These are phyloP conservation scores for Stegodyphus dumicola DNA, from an alignment of 1,140 invertebrate species.

Conservation along the genomic window DNA sequence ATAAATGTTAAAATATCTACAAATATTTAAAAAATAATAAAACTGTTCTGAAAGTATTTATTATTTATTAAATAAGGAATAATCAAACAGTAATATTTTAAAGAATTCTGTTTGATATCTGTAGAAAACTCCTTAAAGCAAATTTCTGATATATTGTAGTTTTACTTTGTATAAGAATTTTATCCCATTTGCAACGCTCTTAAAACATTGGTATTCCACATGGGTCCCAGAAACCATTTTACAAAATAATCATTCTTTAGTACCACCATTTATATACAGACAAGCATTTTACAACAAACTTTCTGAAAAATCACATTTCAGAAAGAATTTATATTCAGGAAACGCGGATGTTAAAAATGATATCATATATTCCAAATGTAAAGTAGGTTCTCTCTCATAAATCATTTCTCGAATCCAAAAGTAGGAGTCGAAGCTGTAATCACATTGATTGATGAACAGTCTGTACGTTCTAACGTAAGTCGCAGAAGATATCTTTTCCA, in stretches of 20 bases:
- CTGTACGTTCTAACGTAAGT: neutral
- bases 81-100: too few relatives aligned
- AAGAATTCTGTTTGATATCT: too few relatives aligned
- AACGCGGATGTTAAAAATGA: neutral
- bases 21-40: too few relatives aligned
- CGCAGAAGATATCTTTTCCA: slow-evolving; percentile 12
- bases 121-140: too few relatives aligned
- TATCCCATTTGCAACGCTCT: neutral
- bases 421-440: slow-evolving; percentile 32
- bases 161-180: too few relatives aligned
- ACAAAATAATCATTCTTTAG: neutral
- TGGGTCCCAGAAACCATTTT: neutral
- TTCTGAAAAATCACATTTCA: neutral
- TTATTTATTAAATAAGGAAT: too few relatives aligned
- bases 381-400: slow-evolving; percentile 44
- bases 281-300: neutral
- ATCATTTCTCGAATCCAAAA: slow-evolving; percentile 36
- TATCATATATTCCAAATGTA: slow-evolving; percentile 38
- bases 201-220: neutral
- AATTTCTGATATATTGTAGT: too few relatives aligned
- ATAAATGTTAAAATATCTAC: too few relatives aligned
- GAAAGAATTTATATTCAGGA: neutral
- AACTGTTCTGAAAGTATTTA: too few relatives aligned
- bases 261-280: neutral
- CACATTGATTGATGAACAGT: slow-evolving; percentile 36